These are phyloP conservation scores for Aleiodes sp. DNA, from an alignment of 1,140 invertebrate genomes.

Conservation along the genomic window DNA sequence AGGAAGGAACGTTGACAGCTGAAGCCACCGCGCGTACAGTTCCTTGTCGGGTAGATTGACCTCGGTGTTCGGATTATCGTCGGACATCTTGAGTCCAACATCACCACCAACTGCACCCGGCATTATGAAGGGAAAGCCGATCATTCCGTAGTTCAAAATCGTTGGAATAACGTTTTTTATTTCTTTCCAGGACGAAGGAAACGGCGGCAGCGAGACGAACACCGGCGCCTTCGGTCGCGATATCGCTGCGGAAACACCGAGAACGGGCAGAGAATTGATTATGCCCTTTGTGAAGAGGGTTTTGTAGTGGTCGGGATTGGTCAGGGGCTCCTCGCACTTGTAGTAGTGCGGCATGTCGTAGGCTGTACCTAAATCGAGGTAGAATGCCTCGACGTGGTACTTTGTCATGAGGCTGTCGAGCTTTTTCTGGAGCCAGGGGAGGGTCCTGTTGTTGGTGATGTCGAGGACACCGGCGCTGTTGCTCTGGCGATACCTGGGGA, in stretches of 20 bases:
- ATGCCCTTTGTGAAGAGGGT: constrained; percentile 75
- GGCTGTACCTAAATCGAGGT: constrained; percentile 88
- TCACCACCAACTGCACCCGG: constrained; percentile 94
- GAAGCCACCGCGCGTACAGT: constrained; percentile 93
- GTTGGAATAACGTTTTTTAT: constrained; percentile 86
- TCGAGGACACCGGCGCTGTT: constrained; percentile 84
- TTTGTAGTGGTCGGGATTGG: constrained; percentile 85
- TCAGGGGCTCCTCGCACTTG: constrained; percentile 75
- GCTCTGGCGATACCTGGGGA: constrained; percentile 72
- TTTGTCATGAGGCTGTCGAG: constrained; percentile 75
- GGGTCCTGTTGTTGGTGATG: constrained; percentile 81
- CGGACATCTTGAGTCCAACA: constrained; percentile 69
- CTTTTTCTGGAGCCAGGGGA: constrained; percentile 83
- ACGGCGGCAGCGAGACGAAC: constrained; percentile 86
- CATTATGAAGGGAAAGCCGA: constrained; percentile 92
- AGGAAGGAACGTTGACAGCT: constrained; percentile 90
- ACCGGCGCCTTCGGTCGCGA: constrained; percentile 83
- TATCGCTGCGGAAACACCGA: constrained; percentile 86
- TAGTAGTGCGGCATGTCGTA: constrained; percentile 89
- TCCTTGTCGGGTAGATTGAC: constrained; percentile 81
- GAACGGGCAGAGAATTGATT: constrained; percentile 73
- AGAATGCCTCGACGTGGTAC: constrained; percentile 89
- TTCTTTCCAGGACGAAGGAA: constrained; percentile 89
- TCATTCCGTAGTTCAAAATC: constrained; percentile 84
- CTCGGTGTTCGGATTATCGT: constrained; percentile 66